Evolutionary conservation across 2,113 vertebrate species (phyloP).

Genomic region (Otocyon megalotis): DNA sequence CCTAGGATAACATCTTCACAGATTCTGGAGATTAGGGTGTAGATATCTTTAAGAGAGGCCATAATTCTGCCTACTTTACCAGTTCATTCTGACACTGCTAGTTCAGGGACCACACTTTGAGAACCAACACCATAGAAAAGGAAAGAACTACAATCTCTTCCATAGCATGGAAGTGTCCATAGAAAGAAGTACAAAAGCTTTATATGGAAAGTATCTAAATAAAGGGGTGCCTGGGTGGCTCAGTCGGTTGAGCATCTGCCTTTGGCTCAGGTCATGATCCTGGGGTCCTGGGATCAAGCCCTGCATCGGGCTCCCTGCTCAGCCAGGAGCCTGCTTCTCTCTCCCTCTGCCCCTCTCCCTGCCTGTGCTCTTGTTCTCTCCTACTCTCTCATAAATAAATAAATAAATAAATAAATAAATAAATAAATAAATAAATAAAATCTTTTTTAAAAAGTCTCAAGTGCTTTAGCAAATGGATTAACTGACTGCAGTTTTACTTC

Average conservation of each 20-base stretch:
- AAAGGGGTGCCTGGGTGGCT: no score
- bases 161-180: background rate
- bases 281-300: no score
- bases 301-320: no score
- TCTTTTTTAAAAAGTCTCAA: background rate
- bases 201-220: background rate
- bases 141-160: background rate
- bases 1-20: background rate
- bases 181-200: background rate
- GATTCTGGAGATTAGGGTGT: background rate
- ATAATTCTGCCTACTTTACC: background rate
- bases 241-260: no score
- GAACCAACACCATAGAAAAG: background rate
- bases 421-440: background rate
- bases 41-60: background rate
- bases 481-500: slow-evolving; percentile 35
- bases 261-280: no score
- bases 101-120: background rate
- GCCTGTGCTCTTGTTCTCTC: no score
- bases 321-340: no score
- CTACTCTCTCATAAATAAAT: no score
- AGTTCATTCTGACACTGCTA: background rate
- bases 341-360: no score
- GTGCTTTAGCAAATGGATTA: background rate
- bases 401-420: background rate